Evolutionary conservation across 2,113 vertebrate species (phyloP).

Genomic region (Ia io): DNA sequence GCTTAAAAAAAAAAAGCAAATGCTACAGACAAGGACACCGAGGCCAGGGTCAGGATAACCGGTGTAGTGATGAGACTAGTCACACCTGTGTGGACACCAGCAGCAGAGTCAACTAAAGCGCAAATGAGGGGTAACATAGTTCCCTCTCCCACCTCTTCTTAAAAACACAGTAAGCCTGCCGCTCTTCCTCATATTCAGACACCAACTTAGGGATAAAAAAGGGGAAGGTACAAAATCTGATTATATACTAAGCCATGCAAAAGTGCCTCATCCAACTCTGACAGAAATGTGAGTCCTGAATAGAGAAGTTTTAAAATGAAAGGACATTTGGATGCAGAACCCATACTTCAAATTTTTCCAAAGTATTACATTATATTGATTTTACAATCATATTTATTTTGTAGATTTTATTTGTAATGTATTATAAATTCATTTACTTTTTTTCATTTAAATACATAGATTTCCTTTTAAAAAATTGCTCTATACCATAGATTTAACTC

Average conservation of each 20-base stretch:
- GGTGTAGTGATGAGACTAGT: neutral
- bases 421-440: neutral
- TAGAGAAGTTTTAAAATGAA: neutral
- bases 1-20: neutral
- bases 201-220: neutral
- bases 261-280: neutral
- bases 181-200: neutral
- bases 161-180: neutral
- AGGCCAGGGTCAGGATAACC: neutral
- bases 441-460: neutral
- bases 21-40: neutral
- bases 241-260: neutral
- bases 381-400: constrained; percentile 8
- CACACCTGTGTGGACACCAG: neutral
- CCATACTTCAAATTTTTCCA: neutral
- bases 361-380: neutral
- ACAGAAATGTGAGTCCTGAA: neutral
- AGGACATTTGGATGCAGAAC: neutral
- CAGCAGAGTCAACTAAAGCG: neutral
- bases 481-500: neutral
- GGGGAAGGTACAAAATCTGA: neutral
- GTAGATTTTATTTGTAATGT: neutral
- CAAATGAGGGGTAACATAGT: neutral
- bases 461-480: neutral
- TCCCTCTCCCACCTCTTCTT: neutral